Percentiles rank a stretch among this genome's conserved stretches.
These are phyloP conservation scores for Drosophila paramelanica DNA, from an alignment of 2,888 invertebrate genomes.

Conservation along the genomic window DNA sequence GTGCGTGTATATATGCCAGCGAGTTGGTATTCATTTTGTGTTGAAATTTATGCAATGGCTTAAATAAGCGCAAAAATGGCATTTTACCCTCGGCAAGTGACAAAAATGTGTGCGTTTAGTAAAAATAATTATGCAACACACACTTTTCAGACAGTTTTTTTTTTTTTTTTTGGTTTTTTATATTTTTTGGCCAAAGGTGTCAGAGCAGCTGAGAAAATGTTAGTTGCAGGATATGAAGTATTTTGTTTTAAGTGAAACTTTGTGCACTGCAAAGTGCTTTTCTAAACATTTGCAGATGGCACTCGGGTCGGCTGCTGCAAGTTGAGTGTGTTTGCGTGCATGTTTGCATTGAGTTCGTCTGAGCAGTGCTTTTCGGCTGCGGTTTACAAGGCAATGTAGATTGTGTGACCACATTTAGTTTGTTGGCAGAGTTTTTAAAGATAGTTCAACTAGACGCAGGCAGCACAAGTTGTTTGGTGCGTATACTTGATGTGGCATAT, in stretches of 20 bases:
- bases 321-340: conserved; percentile 40
- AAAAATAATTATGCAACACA: conserved; percentile 72
- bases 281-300: conserved; percentile 56
- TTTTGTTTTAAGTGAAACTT: conserved; percentile 59
- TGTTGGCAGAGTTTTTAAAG: conserved; percentile 22
- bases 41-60: conserved; percentile 79
- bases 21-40: conserved; percentile 53
- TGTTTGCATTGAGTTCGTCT: conserved; percentile 23
- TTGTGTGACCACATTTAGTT: conserved; percentile 31
- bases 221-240: conserved; percentile 28
- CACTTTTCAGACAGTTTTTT: conserved; percentile 23
- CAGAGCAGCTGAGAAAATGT: background rate
- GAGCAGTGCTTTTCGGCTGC: conserved; percentile 5
- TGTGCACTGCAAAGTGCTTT: conserved; percentile 54
- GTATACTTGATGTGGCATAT: conserved; percentile 35
- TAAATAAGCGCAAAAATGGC: conserved; percentile 79
- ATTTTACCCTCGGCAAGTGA: conserved; percentile 69
- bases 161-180: conserved; percentile 6
- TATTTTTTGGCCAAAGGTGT: conserved; percentile 7
- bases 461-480: conserved; percentile 21
- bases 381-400: conserved; percentile 1
- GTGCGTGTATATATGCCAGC: conserved; percentile 17
- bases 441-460: conserved; percentile 3
- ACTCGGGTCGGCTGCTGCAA: conserved; percentile 27
- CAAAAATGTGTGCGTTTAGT: conserved; percentile 61